Conservation (phyloP, 2,888 invertebrate species). For the Lasioglossum villosulum region DNA sequence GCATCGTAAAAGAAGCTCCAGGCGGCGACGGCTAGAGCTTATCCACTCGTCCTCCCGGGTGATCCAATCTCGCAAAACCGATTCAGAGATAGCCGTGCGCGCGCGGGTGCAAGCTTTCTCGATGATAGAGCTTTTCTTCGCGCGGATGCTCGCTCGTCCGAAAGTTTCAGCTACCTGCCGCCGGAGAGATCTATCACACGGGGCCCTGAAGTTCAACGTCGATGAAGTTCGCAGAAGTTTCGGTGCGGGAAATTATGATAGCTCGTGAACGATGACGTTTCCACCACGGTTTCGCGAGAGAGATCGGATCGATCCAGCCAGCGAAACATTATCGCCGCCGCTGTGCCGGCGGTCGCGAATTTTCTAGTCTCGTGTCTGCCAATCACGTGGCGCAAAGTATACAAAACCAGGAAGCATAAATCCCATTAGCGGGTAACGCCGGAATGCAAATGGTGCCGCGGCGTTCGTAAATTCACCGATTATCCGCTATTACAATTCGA, state of each 20-base stretch:
- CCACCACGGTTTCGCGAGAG: background rate
- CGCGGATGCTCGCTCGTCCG: background rate
- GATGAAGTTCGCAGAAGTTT: background rate
- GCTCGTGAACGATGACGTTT: background rate
- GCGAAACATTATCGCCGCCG: background rate
- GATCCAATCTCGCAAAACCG: constrained; percentile 4
- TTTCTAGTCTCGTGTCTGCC: constrained; percentile 1
- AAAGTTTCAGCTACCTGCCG: background rate
- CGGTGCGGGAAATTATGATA: background rate
- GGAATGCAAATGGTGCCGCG: constrained; percentile 40
- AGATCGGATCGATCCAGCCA: background rate
- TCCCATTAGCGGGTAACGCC: constrained; percentile 45
- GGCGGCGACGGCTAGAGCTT: background rate
- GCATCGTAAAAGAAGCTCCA: background rate
- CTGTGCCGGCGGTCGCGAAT: background rate
- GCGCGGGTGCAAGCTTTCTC: background rate
- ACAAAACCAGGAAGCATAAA: constrained; percentile 36
- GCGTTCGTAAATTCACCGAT: constrained; percentile 56
- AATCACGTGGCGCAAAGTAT: constrained; percentile 28
- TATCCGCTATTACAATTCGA: constrained; percentile 61
- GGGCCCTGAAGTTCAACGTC: background rate
- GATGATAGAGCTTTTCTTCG: background rate
- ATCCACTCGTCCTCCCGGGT: background rate
- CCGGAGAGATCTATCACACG: background rate
- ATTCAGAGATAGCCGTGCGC: background rate